A percentile compares a stretch with the other conserved stretches of the same genome.
Evolutionary conservation across 2,888 invertebrate genomes (phyloP).

Genomic region (Lydus trimaculatus): DNA sequence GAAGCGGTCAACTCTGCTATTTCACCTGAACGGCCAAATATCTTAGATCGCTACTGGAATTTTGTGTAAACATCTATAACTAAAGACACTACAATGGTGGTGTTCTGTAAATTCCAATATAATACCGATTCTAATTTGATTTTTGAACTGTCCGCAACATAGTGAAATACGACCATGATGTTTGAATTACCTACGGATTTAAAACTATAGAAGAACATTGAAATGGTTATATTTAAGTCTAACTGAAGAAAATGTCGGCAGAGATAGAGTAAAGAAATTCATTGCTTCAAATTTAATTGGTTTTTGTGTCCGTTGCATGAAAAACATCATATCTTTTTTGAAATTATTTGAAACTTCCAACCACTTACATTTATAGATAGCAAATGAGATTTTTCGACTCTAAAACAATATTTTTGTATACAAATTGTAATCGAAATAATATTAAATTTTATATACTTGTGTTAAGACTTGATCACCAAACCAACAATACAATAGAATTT

Average conservation of each 20-base stretch:
- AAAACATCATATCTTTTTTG: neutral
- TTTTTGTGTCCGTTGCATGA: neutral
- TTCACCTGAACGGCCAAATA: too few relatives aligned
- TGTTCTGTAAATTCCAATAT: too few relatives aligned
- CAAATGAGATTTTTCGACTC: neutral
- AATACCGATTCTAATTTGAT: constrained; percentile 17
- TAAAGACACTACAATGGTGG: too few relatives aligned
- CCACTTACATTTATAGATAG: neutral
- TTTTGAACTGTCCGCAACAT: neutral
- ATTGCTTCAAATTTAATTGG: neutral
- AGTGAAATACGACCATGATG: neutral
- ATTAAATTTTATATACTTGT: neutral
- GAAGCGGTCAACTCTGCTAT: too few relatives aligned
- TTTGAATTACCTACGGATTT: neutral
- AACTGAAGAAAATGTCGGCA: neutral
- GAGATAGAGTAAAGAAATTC: neutral
- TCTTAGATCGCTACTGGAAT: too few relatives aligned
- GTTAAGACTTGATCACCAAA: neutral
- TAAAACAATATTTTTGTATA: neutral
- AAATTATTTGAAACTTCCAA: neutral
- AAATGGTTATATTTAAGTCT: neutral
- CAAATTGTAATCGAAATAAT: neutral
- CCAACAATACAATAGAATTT: neutral
- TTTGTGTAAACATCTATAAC: too few relatives aligned
- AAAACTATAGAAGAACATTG: neutral